phyloP scores from a whole-genome alignment of 2,888 invertebrate species.

The Ormyrus nitidulus region DNA sequence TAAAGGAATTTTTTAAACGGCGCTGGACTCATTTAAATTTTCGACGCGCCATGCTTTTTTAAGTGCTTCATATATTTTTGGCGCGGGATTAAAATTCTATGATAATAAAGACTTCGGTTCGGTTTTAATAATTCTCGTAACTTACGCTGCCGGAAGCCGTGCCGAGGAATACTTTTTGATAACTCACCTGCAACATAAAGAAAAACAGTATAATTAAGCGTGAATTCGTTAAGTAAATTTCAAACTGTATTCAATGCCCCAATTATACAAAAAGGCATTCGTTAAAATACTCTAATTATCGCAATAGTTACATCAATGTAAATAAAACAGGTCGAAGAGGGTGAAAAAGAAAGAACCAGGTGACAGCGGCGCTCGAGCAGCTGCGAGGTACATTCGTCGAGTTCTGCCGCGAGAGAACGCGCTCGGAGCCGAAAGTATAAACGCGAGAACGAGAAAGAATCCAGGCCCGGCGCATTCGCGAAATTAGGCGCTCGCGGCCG shows the following conservation, averaged over 20 bases:
- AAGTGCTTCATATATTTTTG: too few relatives aligned
- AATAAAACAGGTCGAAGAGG: too few relatives aligned
- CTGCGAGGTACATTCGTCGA: too few relatives aligned
- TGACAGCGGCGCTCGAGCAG: too few relatives aligned
- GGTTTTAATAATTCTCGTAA: neutral
- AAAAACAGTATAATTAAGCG: conserved; percentile 2
- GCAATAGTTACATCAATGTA: neutral
- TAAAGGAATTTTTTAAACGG: too few relatives aligned
- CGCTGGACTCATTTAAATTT: too few relatives aligned
- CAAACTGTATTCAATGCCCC: neutral
- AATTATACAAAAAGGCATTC: neutral
- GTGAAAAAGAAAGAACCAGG: too few relatives aligned
- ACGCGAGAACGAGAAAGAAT: conserved; percentile 29
- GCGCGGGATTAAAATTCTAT: too few relatives aligned
- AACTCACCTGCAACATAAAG: conserved; percentile 45
- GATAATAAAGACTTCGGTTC: too few relatives aligned
- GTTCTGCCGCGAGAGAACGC: too few relatives aligned
- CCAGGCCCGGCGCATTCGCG: neutral
- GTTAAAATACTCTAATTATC: neutral
- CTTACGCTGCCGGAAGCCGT: conserved; percentile 8
- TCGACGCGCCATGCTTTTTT: too few relatives aligned
- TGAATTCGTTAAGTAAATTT: neutral
- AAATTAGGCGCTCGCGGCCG: neutral
- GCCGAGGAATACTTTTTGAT: neutral
- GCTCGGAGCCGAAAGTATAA: neutral